Percentiles rank a stretch among this genome's conserved stretches.
phyloP scores from a whole-genome alignment of 1,140 invertebrate species.

The Ooceraea biroi region DNA sequence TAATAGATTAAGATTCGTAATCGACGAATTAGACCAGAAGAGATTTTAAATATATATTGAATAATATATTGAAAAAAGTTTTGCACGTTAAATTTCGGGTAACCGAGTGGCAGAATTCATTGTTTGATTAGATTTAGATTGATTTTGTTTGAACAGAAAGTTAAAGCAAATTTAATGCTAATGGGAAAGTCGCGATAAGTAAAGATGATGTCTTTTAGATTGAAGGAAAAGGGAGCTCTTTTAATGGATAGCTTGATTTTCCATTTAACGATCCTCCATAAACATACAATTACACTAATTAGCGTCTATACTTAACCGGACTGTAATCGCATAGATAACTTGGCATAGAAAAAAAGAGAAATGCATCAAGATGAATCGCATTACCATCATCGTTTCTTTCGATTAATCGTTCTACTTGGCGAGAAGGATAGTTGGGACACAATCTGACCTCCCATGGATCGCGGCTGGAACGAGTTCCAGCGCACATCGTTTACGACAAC shows the following conservation, averaged over 20 bases:
- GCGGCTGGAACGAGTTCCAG: constrained; percentile 13
- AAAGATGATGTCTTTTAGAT: neutral
- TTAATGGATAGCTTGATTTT: neutral
- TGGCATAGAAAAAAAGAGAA: neutral
- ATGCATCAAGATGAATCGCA: neutral
- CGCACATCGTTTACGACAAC: constrained; percentile 37
- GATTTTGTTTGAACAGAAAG: neutral
- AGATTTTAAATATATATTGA: too few species aligned
- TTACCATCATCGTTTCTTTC: constrained; percentile 4
- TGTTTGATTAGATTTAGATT: neutral
- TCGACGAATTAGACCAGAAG: too few species aligned
- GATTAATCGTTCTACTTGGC: constrained; percentile 4
- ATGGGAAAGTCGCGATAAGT: too few species aligned
- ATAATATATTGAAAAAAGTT: too few species aligned
- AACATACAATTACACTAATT: constrained; percentile 5
- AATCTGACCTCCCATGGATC: constrained; percentile 9
- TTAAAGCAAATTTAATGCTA: neutral
- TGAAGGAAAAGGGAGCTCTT: neutral
- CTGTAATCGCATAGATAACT: neutral
- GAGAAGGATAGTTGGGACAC: neutral
- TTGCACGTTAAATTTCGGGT: too few species aligned
- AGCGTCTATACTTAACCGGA: neutral
- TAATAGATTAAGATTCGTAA: too few species aligned
- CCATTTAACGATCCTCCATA: constrained; percentile 11
- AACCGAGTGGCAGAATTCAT: neutral